Conservation (phyloP, 37 sponge, comb jelly and placozoan genomes). For the Cladorhizidae sp. region DNA sequence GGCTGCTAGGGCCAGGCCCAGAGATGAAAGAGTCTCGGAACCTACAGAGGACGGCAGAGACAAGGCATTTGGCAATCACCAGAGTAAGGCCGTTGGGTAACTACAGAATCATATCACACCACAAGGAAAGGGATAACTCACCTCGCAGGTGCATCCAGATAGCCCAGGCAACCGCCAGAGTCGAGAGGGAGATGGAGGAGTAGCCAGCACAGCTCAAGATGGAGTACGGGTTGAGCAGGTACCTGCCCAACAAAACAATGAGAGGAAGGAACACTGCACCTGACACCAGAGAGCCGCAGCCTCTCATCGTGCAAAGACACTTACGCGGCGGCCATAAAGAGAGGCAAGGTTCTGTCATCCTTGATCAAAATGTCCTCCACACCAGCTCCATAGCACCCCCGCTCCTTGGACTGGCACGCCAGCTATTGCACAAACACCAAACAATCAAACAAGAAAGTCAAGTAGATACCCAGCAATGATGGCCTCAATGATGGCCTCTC, state of each 20-base stretch:
- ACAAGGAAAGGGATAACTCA: too few relatives aligned
- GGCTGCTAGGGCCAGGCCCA: conserved; percentile 68
- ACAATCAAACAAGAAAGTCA: too few relatives aligned
- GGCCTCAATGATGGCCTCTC: too few relatives aligned
- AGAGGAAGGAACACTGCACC: not conserved
- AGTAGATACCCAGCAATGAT: too few relatives aligned
- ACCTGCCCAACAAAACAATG: conserved; percentile 42
- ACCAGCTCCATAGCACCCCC: conserved; percentile 64
- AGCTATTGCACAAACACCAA: not conserved
- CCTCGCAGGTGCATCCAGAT: conserved; percentile 69
- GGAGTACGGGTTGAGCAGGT: conserved; percentile 82
- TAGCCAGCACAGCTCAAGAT: conserved; percentile 73
- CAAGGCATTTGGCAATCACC: not conserved
- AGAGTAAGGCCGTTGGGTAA: not conserved
- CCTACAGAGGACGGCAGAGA: conserved; percentile 23
- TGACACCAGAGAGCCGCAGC: not conserved
- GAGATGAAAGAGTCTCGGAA: conserved; percentile 50
- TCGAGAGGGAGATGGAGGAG: conserved; percentile 63
- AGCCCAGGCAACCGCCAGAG: conserved; percentile 43
- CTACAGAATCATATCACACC: too few relatives aligned
- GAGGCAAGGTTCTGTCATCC: conserved; percentile 44
- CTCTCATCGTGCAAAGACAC: not conserved
- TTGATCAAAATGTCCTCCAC: conserved; percentile 68
- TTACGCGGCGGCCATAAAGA: conserved; percentile 61
- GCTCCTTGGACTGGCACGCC: conserved; percentile 2